Percentiles rank a stretch among this genome's conserved stretches.
Evolutionary conservation across 2,888 invertebrate genomes (phyloP).

Genomic region (Diaphora mendica): DNA sequence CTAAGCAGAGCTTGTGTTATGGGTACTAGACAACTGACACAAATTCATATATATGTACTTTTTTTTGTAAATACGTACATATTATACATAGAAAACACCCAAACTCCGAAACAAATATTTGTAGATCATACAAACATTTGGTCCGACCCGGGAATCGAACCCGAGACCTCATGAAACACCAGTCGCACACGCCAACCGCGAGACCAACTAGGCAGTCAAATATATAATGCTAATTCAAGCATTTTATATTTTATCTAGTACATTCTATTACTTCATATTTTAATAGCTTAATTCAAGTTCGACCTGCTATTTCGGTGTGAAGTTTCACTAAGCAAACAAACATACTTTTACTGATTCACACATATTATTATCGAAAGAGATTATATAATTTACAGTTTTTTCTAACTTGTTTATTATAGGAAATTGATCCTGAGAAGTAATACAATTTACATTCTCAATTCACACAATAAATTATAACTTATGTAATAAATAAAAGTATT

Average conservation of each 20-base stretch:
- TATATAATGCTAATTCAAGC: not conserved
- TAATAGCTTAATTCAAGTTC: not conserved
- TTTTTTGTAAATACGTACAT: no score
- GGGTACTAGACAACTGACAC: no score
- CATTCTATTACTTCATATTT: not conserved
- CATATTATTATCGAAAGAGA: not conserved
- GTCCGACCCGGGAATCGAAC: no score
- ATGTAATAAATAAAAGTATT: constrained; percentile 2
- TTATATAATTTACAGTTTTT: not conserved
- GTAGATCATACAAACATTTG: no score
- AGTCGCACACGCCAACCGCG: no score
- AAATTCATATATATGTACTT: no score
- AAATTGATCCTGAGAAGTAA: not conserved
- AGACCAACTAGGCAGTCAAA: no score
- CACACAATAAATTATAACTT: not conserved
- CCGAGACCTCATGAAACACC: no score
- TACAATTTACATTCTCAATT: not conserved
- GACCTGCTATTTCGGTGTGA: not conserved
- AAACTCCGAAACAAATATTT: no score
- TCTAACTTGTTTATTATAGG: not conserved
- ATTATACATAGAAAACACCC: no score
- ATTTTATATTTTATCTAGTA: not conserved
- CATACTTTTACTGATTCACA: not conserved
- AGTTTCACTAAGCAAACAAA: not conserved
- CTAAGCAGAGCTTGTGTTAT: no score